phyloP scores from a whole-genome alignment of 2,797 vertebrate species.

The Margarornis squamiger region DNA sequence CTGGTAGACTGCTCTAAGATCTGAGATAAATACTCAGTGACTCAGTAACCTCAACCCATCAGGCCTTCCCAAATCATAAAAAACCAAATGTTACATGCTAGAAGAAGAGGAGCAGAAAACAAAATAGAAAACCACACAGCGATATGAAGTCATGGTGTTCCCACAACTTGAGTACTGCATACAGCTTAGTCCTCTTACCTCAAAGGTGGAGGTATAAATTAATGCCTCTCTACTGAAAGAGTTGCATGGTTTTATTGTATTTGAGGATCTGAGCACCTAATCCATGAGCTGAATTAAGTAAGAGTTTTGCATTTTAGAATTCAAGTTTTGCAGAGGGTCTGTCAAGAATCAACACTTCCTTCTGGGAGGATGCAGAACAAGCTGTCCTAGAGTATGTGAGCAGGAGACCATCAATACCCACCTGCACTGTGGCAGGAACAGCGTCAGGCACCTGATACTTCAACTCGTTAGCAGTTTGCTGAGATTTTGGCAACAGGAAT shows the following conservation, averaged over 20 bases:
- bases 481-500: slow-evolving; percentile 92
- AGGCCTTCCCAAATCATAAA: not conserved
- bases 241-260: not conserved
- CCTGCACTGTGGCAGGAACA: slow-evolving; percentile 84
- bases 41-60: not conserved
- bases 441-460: slow-evolving; percentile 86
- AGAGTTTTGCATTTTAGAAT: not conserved
- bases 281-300: not conserved
- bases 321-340: not conserved
- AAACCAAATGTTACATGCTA: not conserved
- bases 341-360: not conserved
- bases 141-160: not conserved
- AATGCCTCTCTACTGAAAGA: not conserved
- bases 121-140: not conserved
- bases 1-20: not conserved
- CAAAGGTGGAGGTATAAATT: not conserved
- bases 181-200: not conserved
- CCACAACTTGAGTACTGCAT: not conserved
- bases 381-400: not conserved
- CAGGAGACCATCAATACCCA: slow-evolving; percentile 46
- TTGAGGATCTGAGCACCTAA: not conserved
- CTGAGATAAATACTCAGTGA: not conserved
- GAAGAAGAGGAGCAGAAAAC: not conserved
- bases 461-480: slow-evolving; percentile 85
- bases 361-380: not conserved